Evolutionary conservation across 2,888 invertebrate genomes (phyloP).

Genomic region (Alsophila aescularia): DNA sequence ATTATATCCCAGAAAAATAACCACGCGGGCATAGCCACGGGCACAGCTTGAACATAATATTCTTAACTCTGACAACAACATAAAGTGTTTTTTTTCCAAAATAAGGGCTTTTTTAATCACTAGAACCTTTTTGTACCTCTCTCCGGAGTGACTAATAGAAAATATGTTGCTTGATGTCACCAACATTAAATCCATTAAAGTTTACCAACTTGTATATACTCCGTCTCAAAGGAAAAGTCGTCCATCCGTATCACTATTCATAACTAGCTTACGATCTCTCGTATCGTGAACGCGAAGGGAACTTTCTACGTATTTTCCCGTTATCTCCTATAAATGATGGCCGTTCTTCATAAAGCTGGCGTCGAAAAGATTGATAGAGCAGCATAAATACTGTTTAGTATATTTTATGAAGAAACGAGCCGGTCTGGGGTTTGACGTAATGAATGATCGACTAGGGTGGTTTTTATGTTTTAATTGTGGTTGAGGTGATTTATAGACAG

Average conservation of each 20-base stretch:
- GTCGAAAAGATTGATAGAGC: constrained; percentile 42
- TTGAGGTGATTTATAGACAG: neutral
- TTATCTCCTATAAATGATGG: constrained; percentile 38
- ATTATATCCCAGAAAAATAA: no score
- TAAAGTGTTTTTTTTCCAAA: no score
- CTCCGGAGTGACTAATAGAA: no score
- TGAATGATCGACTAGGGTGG: constrained; percentile 26
- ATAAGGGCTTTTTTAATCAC: no score
- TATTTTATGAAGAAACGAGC: constrained; percentile 24
- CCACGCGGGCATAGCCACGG: no score
- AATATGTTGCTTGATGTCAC: neutral
- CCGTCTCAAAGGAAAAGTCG: neutral
- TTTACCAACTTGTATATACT: neutral
- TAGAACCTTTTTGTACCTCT: no score
- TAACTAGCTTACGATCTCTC: neutral
- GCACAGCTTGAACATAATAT: no score
- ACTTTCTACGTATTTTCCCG: constrained; percentile 17
- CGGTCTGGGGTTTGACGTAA: constrained; percentile 8
- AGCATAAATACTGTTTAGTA: constrained; percentile 29
- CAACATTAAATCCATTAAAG: neutral
- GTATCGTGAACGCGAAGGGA: constrained; percentile 10
- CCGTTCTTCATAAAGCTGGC: constrained; percentile 27
- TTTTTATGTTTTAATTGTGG: neutral
- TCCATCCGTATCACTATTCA: constrained; percentile 19
- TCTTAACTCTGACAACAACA: no score